phyloP scores from a whole-genome alignment of 2,113 vertebrate species.

The Tricholaema leucomelas region DNA sequence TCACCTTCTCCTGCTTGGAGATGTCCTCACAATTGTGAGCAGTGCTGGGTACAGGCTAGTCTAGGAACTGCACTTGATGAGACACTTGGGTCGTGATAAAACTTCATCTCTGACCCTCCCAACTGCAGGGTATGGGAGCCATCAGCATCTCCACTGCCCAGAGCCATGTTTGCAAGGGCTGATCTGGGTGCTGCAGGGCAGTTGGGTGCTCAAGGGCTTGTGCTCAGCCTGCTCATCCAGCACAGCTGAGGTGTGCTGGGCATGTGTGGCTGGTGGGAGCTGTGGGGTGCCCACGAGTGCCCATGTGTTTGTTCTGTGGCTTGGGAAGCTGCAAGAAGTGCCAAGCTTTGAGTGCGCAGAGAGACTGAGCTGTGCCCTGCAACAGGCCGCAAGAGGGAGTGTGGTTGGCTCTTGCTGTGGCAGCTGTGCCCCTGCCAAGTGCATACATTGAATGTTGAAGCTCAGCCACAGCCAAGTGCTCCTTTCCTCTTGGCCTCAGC shows the following conservation, averaged over 20 bases:
- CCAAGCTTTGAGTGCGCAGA: too few species aligned
- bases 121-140: neutral
- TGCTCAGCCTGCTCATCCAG: neutral
- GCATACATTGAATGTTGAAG: fast-evolving
- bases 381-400: too few species aligned
- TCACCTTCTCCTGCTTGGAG: neutral
- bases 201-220: fast-evolving
- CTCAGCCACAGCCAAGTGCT: neutral
- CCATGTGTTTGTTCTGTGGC: too few species aligned
- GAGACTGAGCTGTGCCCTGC: too few species aligned
- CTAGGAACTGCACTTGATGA: neutral
- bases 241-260: neutral
- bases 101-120: neutral
- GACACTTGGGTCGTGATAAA: neutral
- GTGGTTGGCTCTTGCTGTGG: neutral
- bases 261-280: neutral
- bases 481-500: neutral
- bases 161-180: neutral
- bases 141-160: fast-evolving
- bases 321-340: too few species aligned
- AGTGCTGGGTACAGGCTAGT: fast-evolving
- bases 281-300: too few species aligned
- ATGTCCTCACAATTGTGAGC: neutral
- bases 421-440: fast-evolving
- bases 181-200: neutral